These are phyloP conservation scores for Drosophila erecta DNA, from an alignment of 1,140 invertebrate species.

Conservation along the genomic window DNA sequence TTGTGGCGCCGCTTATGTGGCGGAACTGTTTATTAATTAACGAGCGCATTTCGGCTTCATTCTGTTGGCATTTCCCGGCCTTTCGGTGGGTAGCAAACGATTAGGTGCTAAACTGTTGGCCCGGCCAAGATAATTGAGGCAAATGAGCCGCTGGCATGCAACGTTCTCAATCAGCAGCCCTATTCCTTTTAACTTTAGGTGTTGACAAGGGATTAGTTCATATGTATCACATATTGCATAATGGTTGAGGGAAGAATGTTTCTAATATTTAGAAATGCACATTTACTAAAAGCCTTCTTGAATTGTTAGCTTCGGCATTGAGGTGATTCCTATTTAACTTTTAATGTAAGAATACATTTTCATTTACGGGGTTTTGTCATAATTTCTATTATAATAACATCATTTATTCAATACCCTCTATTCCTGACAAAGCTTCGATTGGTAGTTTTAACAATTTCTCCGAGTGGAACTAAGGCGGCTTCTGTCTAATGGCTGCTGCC, in stretches of 20 bases:
- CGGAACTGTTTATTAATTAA: conserved; percentile 69
- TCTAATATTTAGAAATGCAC: neutral
- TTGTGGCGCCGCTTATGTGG: conserved; percentile 57
- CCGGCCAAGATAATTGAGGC: conserved; percentile 42
- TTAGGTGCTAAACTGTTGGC: conserved; percentile 67
- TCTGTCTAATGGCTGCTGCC: conserved; percentile 55
- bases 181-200: conserved; percentile 2
- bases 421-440: too few species aligned
- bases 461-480: conserved; percentile 31
- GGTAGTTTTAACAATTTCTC: neutral
- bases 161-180: conserved; percentile 25
- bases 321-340: too few species aligned
- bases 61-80: conserved; percentile 16
- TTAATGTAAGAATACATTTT: too few species aligned
- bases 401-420: neutral
- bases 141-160: conserved; percentile 56
- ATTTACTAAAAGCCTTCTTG: too few species aligned
- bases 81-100: conserved; percentile 41
- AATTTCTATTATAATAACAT: neutral
- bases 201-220: conserved; percentile 13
- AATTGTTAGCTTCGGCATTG: too few species aligned
- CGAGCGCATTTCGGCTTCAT: conserved; percentile 38
- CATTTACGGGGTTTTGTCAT: neutral
- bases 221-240: conserved; percentile 7
- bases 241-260: conserved; percentile 1